Conservation (phyloP, 64 coral and sea anemone genomes). For the Orbicella faveolata region DNA sequence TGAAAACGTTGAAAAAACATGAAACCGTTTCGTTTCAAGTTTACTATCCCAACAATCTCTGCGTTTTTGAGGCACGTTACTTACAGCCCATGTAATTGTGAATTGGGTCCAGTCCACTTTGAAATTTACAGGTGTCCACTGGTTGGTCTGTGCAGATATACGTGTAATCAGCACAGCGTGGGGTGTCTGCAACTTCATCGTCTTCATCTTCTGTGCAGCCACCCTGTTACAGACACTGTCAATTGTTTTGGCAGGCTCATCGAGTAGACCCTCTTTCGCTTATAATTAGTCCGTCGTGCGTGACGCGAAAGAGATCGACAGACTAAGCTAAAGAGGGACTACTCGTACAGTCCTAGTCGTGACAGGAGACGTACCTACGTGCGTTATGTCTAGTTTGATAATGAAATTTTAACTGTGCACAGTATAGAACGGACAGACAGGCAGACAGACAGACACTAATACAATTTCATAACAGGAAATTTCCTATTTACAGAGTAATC, state of each 20-base stretch:
- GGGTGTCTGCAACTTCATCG: constrained; percentile 83
- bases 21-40: not conserved
- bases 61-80: not conserved
- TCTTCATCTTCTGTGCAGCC: constrained; percentile 35
- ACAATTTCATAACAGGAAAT: no score
- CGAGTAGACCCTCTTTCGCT: no score
- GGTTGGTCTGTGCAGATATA: constrained; percentile 48
- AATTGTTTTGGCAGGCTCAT: no score
- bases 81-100: constrained; percentile 93
- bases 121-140: constrained; percentile 70
- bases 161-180: constrained; percentile 47
- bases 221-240: constrained; percentile 32
- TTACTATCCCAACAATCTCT: not conserved
- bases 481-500: no score
- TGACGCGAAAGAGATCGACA: not conserved
- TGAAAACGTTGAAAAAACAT: not conserved
- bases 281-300: not conserved
- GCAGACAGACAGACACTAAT: no score
- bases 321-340: no score
- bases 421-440: no score
- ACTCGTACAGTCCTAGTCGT: no score
- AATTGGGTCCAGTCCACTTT: constrained; percentile 79
- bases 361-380: no score
- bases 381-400: no score
- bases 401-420: no score